Evolutionary conservation across 2,888 invertebrate genomes (phyloP).

Genomic region (Dynastes grantii): DNA sequence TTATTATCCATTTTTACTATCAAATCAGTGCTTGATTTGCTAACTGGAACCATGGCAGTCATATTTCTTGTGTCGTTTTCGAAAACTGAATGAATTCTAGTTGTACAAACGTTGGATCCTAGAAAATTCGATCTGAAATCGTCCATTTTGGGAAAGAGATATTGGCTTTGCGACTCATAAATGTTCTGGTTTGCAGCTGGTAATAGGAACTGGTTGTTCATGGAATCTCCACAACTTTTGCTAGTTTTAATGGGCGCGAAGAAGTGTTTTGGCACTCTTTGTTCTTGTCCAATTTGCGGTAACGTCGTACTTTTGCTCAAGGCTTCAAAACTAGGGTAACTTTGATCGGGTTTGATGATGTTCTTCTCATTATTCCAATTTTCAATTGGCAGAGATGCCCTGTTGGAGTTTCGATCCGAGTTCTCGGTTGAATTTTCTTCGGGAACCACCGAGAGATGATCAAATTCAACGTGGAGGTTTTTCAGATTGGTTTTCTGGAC

Average conservation of each 20-base stretch:
- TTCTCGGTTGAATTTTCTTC: slow-evolving; percentile 77
- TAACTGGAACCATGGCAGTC: slow-evolving; percentile 55
- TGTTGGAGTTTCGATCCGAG: slow-evolving; percentile 66
- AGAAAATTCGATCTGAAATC: slow-evolving; percentile 54
- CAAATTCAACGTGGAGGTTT: slow-evolving; percentile 76
- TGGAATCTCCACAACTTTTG: slow-evolving; percentile 64
- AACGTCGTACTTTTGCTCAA: slow-evolving; percentile 51
- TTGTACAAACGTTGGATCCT: slow-evolving; percentile 15
- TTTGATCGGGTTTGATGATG: slow-evolving; percentile 68
- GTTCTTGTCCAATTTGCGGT: slow-evolving; percentile 39
- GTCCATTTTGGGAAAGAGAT: slow-evolving; percentile 50
- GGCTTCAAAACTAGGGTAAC: slow-evolving; percentile 65
- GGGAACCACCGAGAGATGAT: slow-evolving; percentile 84
- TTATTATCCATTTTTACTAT: slow-evolving; percentile 68
- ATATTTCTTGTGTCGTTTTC: slow-evolving; percentile 40
- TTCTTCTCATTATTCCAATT: slow-evolving; percentile 60
- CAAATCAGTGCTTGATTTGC: slow-evolving; percentile 66
- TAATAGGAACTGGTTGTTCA: slow-evolving; percentile 60
- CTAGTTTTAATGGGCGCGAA: slow-evolving; percentile 69
- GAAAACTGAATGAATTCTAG: slow-evolving; percentile 37
- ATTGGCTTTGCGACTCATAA: slow-evolving; percentile 43
- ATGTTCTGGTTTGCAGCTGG: slow-evolving; percentile 47
- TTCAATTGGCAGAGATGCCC: slow-evolving; percentile 60
- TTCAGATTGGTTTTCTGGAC: slow-evolving; percentile 71
- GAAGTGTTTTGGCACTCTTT: slow-evolving; percentile 68